Evolutionary conservation across 2,797 vertebrate genomes (phyloP).

Genomic region (Falco biarmicus): DNA sequence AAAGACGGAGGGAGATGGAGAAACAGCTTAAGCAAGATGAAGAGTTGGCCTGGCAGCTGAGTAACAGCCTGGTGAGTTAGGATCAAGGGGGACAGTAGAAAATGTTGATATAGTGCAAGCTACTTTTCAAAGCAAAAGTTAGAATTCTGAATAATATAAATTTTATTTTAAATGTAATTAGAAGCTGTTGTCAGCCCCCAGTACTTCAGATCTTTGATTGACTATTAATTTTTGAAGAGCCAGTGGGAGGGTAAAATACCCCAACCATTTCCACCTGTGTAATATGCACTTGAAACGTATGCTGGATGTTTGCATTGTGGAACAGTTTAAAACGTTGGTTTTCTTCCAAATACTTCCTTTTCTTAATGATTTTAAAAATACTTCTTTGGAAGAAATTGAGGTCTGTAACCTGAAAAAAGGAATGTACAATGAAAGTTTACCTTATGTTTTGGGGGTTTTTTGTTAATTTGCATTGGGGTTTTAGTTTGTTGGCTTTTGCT

Average conservation of each 20-base stretch:
- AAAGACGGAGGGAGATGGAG: constrained; percentile 77
- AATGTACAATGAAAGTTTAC: accelerated
- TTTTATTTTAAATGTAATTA: not conserved
- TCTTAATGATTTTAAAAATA: not conserved
- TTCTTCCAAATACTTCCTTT: not conserved
- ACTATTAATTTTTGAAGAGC: not conserved
- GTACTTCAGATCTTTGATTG: not conserved
- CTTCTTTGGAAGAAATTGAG: not conserved
- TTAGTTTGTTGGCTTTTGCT: not conserved
- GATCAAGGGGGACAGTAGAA: not conserved
- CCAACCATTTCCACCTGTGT: not conserved
- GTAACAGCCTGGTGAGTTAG: constrained; percentile 74
- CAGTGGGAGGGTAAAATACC: not conserved
- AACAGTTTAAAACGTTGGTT: not conserved
- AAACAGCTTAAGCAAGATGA: constrained; percentile 86
- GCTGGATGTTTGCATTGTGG: not conserved
- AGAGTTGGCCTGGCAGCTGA: constrained; percentile 84
- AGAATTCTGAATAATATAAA: not conserved
- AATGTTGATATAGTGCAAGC: not conserved
- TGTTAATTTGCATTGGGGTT: not conserved
- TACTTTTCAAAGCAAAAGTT: not conserved
- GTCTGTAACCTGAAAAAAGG: not conserved
- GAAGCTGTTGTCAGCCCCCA: not conserved
- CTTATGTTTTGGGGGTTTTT: not conserved
- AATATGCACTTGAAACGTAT: not conserved